A percentile compares a stretch with the other conserved stretches of the same genome.
Evolutionary conservation across 1,140 invertebrate species (phyloP).

Genomic region (Drosophila mojavensis): DNA sequence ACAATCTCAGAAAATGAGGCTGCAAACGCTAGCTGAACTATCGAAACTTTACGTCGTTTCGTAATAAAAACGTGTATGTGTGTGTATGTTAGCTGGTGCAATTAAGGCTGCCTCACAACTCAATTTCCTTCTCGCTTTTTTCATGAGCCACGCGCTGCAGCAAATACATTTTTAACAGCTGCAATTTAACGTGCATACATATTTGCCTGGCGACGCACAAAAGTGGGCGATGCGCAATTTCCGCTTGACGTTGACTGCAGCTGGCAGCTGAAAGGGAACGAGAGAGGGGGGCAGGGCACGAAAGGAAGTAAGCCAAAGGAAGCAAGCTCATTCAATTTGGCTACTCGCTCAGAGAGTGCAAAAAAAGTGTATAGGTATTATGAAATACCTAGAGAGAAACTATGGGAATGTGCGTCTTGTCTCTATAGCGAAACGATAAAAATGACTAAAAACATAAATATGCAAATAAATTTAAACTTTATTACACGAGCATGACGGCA

Average conservation of each 20-base stretch:
- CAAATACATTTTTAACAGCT: constrained; percentile 70
- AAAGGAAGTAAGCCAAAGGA: neutral
- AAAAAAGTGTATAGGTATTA: too few relatives aligned
- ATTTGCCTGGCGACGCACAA: constrained; percentile 70
- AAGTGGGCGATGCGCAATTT: constrained; percentile 77
- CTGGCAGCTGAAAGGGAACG: neutral
- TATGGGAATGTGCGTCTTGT: too few relatives aligned
- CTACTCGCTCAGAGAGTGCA: too few relatives aligned
- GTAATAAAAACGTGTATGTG: neutral
- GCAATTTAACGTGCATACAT: constrained; percentile 67
- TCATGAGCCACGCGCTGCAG: constrained; percentile 42
- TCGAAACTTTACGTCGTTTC: too few relatives aligned
- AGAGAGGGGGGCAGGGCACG: neutral
- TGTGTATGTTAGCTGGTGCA: constrained; percentile 23
- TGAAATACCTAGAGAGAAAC: too few relatives aligned
- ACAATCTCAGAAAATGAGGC: too few relatives aligned
- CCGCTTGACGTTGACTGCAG: constrained; percentile 42
- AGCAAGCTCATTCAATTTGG: constrained; percentile 11
- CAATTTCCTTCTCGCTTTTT: constrained; percentile 62
- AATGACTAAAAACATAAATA: too few relatives aligned
- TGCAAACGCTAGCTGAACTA: too few relatives aligned
- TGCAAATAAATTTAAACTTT: too few relatives aligned
- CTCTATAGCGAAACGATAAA: too few relatives aligned
- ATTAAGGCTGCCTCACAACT: constrained; percentile 64
- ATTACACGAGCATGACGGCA: too few relatives aligned